These are phyloP conservation scores for Drosophila obscura DNA, from an alignment of 1,140 invertebrate species.

Conservation along the genomic window DNA sequence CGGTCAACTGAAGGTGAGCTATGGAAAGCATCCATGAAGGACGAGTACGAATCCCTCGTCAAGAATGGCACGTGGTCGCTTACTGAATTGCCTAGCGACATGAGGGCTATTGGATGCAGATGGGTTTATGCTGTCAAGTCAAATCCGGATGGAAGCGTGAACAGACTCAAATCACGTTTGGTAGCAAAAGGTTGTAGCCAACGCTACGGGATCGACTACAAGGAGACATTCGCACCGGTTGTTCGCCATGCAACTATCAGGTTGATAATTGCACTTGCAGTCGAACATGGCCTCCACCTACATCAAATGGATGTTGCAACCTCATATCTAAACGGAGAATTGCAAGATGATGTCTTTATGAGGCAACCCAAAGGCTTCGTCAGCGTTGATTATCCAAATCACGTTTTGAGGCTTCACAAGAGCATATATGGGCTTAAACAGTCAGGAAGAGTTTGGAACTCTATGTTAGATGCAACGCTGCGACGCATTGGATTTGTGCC, in stretches of 20 bases:
- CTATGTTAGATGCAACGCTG: no score
- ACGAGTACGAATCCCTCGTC: background rate
- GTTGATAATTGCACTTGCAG: conserved; percentile 15
- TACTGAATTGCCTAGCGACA: background rate
- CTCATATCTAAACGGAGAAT: conserved; percentile 28
- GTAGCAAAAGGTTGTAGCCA: conserved; percentile 19
- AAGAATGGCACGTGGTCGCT: background rate
- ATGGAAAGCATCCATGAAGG: no score
- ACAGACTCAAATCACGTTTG: background rate
- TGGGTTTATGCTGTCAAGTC: no score
- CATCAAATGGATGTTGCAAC: conserved; percentile 32
- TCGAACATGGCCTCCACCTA: conserved; percentile 14
- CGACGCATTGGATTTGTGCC: no score
- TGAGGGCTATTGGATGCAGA: background rate
- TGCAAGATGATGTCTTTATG: conserved; percentile 27
- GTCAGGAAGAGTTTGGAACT: no score
- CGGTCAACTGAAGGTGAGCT: background rate
- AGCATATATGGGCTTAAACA: no score
- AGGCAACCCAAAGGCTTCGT: conserved; percentile 11
- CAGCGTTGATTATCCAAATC: background rate
- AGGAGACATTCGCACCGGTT: conserved; percentile 15
- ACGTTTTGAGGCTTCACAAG: no score
- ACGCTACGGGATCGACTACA: conserved; percentile 21
- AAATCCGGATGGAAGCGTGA: no score
- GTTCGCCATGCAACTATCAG: conserved; percentile 21